Percentiles rank a stretch among this genome's conserved stretches.
Evolutionary conservation across 1,140 invertebrate genomes (phyloP).

Genomic region (Nebria ingens): DNA sequence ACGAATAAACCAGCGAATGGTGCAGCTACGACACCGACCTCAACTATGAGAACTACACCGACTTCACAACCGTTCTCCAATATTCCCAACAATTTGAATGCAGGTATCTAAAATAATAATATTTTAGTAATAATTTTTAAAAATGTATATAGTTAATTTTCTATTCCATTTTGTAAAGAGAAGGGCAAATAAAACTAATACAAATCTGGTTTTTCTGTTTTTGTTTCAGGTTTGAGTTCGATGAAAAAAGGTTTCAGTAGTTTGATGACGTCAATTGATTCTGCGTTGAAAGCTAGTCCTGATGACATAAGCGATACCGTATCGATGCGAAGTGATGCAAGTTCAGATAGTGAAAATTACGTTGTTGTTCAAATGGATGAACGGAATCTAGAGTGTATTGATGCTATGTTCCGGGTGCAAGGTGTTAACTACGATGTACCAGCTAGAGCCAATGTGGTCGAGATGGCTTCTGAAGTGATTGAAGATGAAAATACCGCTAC

Average conservation of each 20-base stretch:
- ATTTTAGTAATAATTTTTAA: too few species aligned
- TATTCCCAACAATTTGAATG: conserved; percentile 28
- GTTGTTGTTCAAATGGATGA: conserved; percentile 51
- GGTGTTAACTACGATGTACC: conserved; percentile 18
- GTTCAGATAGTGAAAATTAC: conserved; percentile 70
- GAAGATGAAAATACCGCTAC: conserved; percentile 57
- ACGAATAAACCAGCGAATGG: neutral
- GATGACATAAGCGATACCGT: conserved; percentile 62
- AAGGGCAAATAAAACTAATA: conserved; percentile 3
- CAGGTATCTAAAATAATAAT: conserved; percentile 19
- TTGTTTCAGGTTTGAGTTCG: conserved; percentile 46
- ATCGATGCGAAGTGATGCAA: conserved; percentile 62
- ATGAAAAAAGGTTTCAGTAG: conserved; percentile 71
- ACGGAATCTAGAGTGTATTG: conserved; percentile 51
- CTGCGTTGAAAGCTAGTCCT: conserved; percentile 55
- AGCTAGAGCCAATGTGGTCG: conserved; percentile 36
- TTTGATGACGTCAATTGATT: conserved; percentile 71
- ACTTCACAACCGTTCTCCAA: conserved; percentile 19
- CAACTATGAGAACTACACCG: neutral
- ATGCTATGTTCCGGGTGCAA: conserved; percentile 46
- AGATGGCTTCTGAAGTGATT: conserved; percentile 75
- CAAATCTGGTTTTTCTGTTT: neutral
- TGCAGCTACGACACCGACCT: neutral
- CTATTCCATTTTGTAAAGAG: neutral
- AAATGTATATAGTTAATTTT: too few species aligned